Conservation (phyloP, 2,888 invertebrate species). For the Agrotis puta region DNA sequence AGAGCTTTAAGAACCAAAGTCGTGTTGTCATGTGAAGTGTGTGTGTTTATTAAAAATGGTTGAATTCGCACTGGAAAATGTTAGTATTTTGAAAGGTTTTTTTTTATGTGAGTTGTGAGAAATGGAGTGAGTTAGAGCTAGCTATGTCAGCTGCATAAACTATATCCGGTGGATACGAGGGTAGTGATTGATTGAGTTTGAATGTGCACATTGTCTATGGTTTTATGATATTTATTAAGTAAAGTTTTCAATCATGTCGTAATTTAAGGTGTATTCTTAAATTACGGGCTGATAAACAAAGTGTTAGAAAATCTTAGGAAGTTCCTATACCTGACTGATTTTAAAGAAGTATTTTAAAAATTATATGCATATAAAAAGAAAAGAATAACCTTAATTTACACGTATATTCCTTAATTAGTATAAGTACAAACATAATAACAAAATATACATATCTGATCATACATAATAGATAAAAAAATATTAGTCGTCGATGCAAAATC, state of each 20-base stretch:
- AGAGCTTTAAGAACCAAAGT: constrained; percentile 63
- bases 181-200: constrained; percentile 2
- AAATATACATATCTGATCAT: no score
- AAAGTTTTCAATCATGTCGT: no score
- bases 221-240: background rate
- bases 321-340: background rate
- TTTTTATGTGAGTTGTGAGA: constrained; percentile 4
- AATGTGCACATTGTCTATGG: background rate
- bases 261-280: no score
- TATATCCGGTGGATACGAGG: constrained; percentile 31
- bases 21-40: constrained; percentile 64
- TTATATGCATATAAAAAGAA: no score
- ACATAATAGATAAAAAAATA: no score
- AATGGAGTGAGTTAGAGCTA: constrained; percentile 2
- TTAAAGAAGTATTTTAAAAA: background rate
- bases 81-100: constrained; percentile 68
- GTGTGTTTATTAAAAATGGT: constrained; percentile 76
- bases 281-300: no score
- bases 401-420: no score
- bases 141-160: constrained; percentile 35
- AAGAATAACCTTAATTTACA: no score
- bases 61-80: constrained; percentile 84
- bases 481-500: background rate
- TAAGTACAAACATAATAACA: no score
- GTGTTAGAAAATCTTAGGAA: no score